phyloP scores from a whole-genome alignment of 2,888 invertebrate genomes.

The Cecidostiba fungosa region DNA sequence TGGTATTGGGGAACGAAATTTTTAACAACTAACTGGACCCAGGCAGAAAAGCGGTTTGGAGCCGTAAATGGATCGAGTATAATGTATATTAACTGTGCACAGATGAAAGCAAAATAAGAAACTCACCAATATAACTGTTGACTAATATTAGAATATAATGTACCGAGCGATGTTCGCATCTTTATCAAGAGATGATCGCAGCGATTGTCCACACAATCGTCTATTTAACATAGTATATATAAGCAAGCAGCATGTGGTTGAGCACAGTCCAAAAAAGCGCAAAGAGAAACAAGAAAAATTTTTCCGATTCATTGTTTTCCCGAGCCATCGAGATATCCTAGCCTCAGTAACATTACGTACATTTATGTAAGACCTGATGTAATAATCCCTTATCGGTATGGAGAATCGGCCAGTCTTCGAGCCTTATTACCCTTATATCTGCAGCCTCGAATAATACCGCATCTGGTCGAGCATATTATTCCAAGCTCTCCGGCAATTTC shows the following conservation, averaged over 20 bases:
- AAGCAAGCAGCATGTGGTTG: not conserved
- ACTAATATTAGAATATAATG: conserved; percentile 5
- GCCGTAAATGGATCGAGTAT: not conserved
- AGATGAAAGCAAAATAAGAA: not conserved
- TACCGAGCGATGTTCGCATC: not conserved
- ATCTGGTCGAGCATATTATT: not conserved
- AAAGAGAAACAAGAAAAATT: not conserved
- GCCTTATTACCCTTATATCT: no score
- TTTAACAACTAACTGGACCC: not conserved
- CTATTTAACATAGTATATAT: not conserved
- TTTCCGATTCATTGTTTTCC: not conserved
- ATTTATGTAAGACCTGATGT: not conserved
- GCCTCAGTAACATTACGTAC: not conserved
- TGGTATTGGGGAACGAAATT: conserved; percentile 1
- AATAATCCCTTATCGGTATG: not conserved
- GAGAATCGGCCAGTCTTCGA: not conserved
- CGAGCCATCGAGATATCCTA: not conserved
- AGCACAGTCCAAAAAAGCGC: not conserved
- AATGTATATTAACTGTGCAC: not conserved
- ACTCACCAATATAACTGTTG: not conserved
- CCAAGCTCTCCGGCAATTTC: not conserved
- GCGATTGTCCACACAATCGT: not conserved
- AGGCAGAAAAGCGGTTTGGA: not conserved
- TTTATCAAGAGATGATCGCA: not conserved
- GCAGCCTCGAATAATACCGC: not conserved